Evolutionary conservation across 2,113 vertebrate species (phyloP).

Genomic region (Channa argus): DNA sequence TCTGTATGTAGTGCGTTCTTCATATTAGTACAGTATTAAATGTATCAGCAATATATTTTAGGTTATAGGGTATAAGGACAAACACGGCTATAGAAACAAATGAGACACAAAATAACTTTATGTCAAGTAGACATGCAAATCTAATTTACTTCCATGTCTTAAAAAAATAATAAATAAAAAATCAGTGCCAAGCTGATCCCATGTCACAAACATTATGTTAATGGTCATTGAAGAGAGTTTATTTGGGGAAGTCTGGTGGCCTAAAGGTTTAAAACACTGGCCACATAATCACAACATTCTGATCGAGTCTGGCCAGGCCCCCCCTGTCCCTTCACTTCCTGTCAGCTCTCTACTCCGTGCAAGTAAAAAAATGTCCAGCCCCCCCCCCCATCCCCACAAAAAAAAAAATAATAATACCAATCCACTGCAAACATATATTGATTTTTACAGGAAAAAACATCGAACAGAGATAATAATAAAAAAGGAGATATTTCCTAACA

Average conservation of each 20-base stretch:
- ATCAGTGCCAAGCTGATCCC: conserved; percentile 2
- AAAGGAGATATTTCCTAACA: conserved; percentile 20
- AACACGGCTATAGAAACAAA: background rate
- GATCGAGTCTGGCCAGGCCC: conserved; percentile 4
- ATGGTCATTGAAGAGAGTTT: conserved; percentile 33
- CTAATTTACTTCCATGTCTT: conserved; percentile 5
- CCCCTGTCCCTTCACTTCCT: conserved; percentile 44
- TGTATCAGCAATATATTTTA: conserved; percentile 15
- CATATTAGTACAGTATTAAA: conserved; percentile 1
- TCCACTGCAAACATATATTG: conserved; percentile 14
- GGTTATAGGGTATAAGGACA: background rate
- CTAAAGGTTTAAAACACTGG: conserved; percentile 30
- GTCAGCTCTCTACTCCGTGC: conserved; percentile 23
- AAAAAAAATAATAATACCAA: conserved; percentile 13
- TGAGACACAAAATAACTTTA: background rate
- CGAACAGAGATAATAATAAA: conserved; percentile 16
- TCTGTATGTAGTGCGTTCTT: conserved; percentile 28
- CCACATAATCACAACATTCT: conserved; percentile 47
- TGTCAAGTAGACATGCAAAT: conserved; percentile 2
- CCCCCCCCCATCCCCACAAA: no score
- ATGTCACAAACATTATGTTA: conserved; percentile 20
- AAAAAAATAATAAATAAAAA: conserved; percentile 16
- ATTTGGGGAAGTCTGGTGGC: conserved; percentile 23
- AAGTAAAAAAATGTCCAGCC: conserved; percentile 6
- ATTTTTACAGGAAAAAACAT: conserved; percentile 12